phyloP scores from a whole-genome alignment of 30 jellyfish, hydroid and myxozoan genomes.

The Nemopilema nomurai region DNA sequence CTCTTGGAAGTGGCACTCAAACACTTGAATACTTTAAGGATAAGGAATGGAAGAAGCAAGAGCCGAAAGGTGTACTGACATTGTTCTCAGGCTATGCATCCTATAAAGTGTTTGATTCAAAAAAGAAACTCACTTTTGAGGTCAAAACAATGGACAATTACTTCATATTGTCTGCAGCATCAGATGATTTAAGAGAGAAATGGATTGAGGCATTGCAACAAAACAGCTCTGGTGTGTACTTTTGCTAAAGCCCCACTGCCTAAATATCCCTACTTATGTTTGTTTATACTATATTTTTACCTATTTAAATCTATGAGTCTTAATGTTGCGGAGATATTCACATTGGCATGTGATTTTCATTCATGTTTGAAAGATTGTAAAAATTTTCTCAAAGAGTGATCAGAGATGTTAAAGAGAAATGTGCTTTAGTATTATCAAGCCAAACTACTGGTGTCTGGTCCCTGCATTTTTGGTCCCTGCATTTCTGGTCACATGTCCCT shows the following conservation, averaged over 20 bases:
- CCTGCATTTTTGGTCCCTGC: too few relatives aligned
- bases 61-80: conserved; percentile 84
- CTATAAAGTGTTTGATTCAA: conserved; percentile 58
- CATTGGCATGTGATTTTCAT: too few relatives aligned
- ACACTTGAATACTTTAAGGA: conserved; percentile 79
- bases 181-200: conserved; percentile 64
- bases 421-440: too few relatives aligned
- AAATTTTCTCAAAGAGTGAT: too few relatives aligned
- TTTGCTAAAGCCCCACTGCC: not conserved
- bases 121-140: conserved; percentile 64
- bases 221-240: conserved; percentile 54
- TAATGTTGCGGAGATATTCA: too few relatives aligned
- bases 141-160: conserved; percentile 60
- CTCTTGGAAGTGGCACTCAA: conserved; percentile 78
- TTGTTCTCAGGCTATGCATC: conserved; percentile 60
- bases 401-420: too few relatives aligned
- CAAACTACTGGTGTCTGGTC: too few relatives aligned
- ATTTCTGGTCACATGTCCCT: too few relatives aligned
- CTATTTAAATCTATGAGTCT: not conserved
- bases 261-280: not conserved
- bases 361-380: too few relatives aligned
- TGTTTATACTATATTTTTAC: not conserved
- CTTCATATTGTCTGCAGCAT: conserved; percentile 62
- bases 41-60: conserved; percentile 78
- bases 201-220: conserved; percentile 66